Evolutionary conservation across 2,797 vertebrate genomes (phyloP).

Genomic region (Anguilla obscura): DNA sequence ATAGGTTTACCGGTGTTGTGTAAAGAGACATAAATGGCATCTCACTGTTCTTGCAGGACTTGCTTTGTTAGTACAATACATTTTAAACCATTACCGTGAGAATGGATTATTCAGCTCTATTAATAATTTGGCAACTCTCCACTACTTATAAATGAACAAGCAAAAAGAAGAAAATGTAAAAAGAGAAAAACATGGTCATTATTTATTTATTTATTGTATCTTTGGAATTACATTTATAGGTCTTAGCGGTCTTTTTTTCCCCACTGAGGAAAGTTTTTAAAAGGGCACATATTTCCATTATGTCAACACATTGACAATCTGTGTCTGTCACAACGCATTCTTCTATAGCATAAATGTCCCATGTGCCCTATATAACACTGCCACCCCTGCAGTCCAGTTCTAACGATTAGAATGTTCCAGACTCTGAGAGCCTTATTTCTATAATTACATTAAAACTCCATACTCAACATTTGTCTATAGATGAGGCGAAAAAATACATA

Average conservation of each 20-base stretch:
- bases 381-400: not conserved
- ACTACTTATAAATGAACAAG: not conserved
- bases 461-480: not conserved
- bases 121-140: not conserved
- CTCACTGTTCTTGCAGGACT: not conserved
- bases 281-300: not conserved
- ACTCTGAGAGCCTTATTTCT: not conserved
- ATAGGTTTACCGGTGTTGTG: slow-evolving; percentile 56
- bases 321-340: not conserved
- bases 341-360: not conserved
- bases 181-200: not conserved
- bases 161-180: not conserved
- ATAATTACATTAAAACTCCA: not conserved
- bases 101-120: not conserved
- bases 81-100: not conserved
- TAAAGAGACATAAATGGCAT: not conserved
- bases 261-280: not conserved
- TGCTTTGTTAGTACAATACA: slow-evolving; percentile 12
- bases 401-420: not conserved
- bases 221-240: not conserved
- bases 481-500: not conserved
- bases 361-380: not conserved
- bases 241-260: not conserved
- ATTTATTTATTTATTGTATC: not conserved
- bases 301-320: not conserved